Evolutionary conservation across 1,140 invertebrate species (phyloP), one percentile per base, ranked within the genome.

Genomic region (Hyles vespertilio): DNA sequence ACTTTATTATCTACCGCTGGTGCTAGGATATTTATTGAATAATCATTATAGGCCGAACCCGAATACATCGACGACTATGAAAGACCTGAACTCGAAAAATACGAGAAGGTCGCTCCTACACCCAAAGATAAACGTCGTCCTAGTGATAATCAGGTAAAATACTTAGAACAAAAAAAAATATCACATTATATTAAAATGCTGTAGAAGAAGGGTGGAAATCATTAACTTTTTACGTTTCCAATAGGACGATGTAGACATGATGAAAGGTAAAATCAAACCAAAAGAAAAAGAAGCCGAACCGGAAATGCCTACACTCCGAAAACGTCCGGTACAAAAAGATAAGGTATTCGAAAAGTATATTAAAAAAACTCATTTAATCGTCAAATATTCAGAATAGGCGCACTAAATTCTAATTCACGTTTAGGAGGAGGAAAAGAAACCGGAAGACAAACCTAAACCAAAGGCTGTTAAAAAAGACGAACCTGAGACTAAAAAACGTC

Each of bases 211-310:
- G 22, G 22, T 69, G 74, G 70, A 67, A 63, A 40, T 40, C 8
- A 40, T 40, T 5, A 40, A 40, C 36, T 40, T 40, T 2, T 40
- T 8, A 8, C 36, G 36, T 40, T 40, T 40, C 8, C 2, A 5
- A 40, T 79, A 86, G 86, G 86, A 87, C 62, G 84, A 89, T 9
- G 69, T 72, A 65, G 81, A 86, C 56, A 76, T 80, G 47, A 84
- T 84, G 79, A 84, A 75, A 58, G 86, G 86, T 58, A 89, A 89
- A 81, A 87, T 89, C 48, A 89, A 87, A 63, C 83, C 86, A 32
- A 87, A 89, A 74, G 69, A 71, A 54, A 80, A 78, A 56, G 84
- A 89, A 73, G 69, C 76, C 8, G 86, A 85, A 66, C 80, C 81
- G 6, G 81, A 84, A 77, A 69, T 67, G 56, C 81, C 86, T 51